Evolutionary conservation across 2,797 vertebrate genomes (phyloP).

Genomic region (Malurus leucopterus): DNA sequence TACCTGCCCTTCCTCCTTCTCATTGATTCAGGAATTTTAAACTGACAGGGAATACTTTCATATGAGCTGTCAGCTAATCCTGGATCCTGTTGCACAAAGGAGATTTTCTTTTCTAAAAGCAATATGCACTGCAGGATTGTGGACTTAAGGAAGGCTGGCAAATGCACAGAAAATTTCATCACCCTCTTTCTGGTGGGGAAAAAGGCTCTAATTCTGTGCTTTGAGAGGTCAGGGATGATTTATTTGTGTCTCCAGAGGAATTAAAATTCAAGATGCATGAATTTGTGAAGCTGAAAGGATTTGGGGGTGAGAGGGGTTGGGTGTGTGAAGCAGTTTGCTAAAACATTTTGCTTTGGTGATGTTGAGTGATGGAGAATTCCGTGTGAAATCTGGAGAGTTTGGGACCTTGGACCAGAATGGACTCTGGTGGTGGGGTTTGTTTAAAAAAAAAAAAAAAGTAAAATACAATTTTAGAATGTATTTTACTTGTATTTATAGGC

Average conservation of each 20-base stretch:
- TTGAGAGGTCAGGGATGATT: background rate
- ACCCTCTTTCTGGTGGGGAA: background rate
- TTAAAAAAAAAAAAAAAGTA: background rate
- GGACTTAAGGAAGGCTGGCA: background rate
- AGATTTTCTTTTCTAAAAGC: background rate
- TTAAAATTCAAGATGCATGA: background rate
- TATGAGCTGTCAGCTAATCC: background rate
- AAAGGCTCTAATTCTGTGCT: background rate
- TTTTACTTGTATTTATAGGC: background rate
- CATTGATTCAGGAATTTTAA: background rate
- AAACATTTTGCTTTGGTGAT: background rate
- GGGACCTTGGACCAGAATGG: background rate
- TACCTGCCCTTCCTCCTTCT: background rate
- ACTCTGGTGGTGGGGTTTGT: background rate
- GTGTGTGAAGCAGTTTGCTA: background rate
- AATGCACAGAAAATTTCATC: background rate
- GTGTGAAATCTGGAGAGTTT: background rate
- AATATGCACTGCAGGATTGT: background rate
- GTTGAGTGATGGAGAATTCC: background rate
- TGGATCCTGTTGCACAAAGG: background rate
- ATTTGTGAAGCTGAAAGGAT: background rate
- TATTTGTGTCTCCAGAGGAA: background rate
- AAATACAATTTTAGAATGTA: rapidly evolving
- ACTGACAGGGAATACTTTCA: background rate
- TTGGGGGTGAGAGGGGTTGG: background rate